Percentiles rank a stretch among this genome's conserved stretches.
These are phyloP conservation scores for Callyntrura guangdongensis DNA, from an alignment of 2,888 invertebrate species.

Conservation along the genomic window DNA sequence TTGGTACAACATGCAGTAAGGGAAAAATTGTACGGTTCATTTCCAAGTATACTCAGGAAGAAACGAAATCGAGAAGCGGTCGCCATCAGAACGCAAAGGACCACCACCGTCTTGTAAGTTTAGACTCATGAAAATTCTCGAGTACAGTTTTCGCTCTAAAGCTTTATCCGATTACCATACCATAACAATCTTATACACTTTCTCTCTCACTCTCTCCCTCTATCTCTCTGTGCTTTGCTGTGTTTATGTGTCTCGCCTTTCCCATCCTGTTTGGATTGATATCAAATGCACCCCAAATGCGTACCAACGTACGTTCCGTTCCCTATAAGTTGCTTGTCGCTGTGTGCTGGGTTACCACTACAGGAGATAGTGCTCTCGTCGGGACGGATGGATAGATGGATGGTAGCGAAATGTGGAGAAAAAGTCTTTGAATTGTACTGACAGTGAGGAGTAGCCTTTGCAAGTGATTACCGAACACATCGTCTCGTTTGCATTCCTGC, in stretches of 20 bases:
- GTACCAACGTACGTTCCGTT: neutral
- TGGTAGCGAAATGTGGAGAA: slow-evolving; percentile 64
- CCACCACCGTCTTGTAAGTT: slow-evolving; percentile 46
- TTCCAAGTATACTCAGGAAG: neutral
- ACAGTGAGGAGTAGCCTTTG: slow-evolving; percentile 78
- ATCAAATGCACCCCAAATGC: slow-evolving; percentile 21
- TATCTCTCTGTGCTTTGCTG: neutral
- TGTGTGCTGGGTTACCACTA: neutral
- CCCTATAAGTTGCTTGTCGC: neutral
- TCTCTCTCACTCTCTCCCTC: neutral
- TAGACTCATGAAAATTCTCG: slow-evolving; percentile 46
- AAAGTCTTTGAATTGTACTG: slow-evolving; percentile 59
- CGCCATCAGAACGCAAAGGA: slow-evolving; percentile 33
- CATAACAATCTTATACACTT: slow-evolving; percentile 49
- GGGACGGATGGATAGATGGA: neutral
- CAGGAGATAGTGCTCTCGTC: neutral
- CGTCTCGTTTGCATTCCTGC: slow-evolving; percentile 70
- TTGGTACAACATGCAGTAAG: neutral
- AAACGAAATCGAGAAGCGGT: slow-evolving; percentile 21
- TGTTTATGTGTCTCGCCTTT: neutral
- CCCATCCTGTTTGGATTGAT: slow-evolving; percentile 28
- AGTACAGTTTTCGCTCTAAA: slow-evolving; percentile 29
- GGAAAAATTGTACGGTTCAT: neutral
- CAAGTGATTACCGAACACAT: slow-evolving; percentile 75
- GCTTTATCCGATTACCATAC: slow-evolving; percentile 70